These are phyloP conservation scores for Cosmopolites sordidus DNA, from an alignment of 2,888 invertebrate species.

Conservation along the genomic window DNA sequence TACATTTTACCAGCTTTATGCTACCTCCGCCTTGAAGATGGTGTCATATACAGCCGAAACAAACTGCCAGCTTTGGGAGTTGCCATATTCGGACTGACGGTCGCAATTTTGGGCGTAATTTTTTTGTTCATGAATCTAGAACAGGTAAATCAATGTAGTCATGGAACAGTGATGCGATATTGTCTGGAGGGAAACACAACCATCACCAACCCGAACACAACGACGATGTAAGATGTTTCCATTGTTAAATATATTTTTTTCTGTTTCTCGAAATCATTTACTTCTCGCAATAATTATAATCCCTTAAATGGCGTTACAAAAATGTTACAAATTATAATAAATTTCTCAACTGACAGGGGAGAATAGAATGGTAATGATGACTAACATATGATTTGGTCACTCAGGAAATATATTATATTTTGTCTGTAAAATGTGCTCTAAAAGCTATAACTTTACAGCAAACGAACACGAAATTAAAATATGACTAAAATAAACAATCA, in stretches of 20 bases:
- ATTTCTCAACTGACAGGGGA: no score
- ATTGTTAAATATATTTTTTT: no score
- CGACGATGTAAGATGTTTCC: no score
- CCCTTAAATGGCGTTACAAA: no score
- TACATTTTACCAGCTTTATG: conserved; percentile 77
- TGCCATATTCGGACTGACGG: conserved; percentile 62
- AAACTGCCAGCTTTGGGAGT: conserved; percentile 70
- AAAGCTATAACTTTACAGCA: neutral
- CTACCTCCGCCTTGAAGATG: conserved; percentile 71
- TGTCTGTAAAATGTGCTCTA: no score
- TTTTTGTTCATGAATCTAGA: conserved; percentile 54
- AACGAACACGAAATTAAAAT: neutral
- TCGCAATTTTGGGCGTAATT: conserved; percentile 59
- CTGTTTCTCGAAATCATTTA: no score
- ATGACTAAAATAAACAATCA: conserved; percentile 2
- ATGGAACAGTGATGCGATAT: conserved; percentile 61
- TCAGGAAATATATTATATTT: no score
- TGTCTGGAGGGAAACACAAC: conserved; percentile 44
- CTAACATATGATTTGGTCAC: no score
- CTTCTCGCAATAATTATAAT: no score
- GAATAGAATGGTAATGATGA: no score
- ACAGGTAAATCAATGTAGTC: conserved; percentile 57
- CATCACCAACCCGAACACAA: no score
- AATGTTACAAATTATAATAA: no score
- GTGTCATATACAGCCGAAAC: conserved; percentile 59